These are phyloP conservation scores for Laodelphax striatellus DNA, from an alignment of 1,140 invertebrate species.

Conservation along the genomic window DNA sequence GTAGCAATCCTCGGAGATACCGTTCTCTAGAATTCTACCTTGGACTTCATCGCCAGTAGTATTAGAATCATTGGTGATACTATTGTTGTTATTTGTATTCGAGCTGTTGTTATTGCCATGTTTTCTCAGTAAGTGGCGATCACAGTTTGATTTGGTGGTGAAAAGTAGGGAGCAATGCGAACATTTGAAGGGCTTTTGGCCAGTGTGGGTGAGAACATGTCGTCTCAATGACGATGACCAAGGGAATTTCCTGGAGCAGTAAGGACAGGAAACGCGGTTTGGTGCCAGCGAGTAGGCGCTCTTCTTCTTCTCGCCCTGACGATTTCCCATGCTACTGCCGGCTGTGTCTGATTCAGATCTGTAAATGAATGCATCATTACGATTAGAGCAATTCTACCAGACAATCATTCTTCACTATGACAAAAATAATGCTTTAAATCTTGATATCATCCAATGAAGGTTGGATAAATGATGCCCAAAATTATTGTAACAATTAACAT, in stretches of 20 bases:
- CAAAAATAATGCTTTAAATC: no score
- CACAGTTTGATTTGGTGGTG: conserved; percentile 95
- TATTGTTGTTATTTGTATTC: background rate
- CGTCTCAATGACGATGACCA: conserved; percentile 89
- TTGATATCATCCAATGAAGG: no score
- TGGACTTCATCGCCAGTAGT: conserved; percentile 4
- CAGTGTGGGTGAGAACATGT: conserved; percentile 87
- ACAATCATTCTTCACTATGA: no score
- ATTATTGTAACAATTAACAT: no score
- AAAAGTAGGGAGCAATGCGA: conserved; percentile 82
- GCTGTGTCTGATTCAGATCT: conserved; percentile 44
- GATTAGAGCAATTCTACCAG: background rate
- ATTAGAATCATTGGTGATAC: conserved; percentile 16
- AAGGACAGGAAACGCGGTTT: conserved; percentile 82
- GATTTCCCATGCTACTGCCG: conserved; percentile 26
- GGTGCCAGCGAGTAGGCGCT: conserved; percentile 93
- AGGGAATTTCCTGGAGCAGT: conserved; percentile 84
- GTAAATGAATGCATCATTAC: conserved; percentile 17
- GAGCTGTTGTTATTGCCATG: conserved; percentile 22
- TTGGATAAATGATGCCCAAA: no score
- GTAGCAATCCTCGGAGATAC: conserved; percentile 26
- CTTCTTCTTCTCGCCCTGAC: conserved; percentile 57
- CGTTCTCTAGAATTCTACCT: no score
- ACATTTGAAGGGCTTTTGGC: conserved; percentile 93
- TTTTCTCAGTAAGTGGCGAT: conserved; percentile 65